Evolutionary conservation across 2,888 invertebrate genomes (phyloP), one percentile per base, ranked within the genome.

Genomic region (Campoplex capitator): DNA sequence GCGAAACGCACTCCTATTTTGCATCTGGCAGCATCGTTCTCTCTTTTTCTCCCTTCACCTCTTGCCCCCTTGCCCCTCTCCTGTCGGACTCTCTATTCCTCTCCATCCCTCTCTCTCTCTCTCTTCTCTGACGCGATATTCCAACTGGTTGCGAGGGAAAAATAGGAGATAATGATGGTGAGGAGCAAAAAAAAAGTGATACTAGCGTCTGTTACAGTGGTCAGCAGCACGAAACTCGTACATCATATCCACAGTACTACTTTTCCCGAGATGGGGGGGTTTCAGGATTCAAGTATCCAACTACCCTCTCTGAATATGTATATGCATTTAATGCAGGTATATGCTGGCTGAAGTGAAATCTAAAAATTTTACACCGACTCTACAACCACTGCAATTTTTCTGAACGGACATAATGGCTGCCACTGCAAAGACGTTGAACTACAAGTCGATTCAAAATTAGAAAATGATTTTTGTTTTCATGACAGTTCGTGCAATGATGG

Each of bases 221-320:
- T 84, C 80, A 80, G 54, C 32, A 28, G 56, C 42, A 67, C 67
- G 71, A 45, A 67, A 32, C 84, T 73, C 76, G 35, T 85, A 38
- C 54, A 62, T 62, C 32, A 62, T 16, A 58, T 58, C n/a, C 54
- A 73, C 35, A 38, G 54, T 38, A 23, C 38, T 75, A 23, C 23
- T 67, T 51, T 38, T 35, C n/a, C 48, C n/a, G 48, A 65, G 32
- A 65, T 48, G 35, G n/a, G 16, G 51, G 16, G n/a, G 23, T 32
- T 70, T 54, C 23, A 9, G 35, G 45, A 13, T 73, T 42, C 32
- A 48, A 51, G 77, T 58, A 73, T 65, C 35, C 28, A 85, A 82
- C 81, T 85, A 68, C 32, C 67, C 35, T 28, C 38, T 42, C n/a
- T 11, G 65, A 58, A 76, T 48, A 58, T 51, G 56, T 65, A 73